phyloP scores from a whole-genome alignment of 2,888 invertebrate species.

The Andrena trimmerana region DNA sequence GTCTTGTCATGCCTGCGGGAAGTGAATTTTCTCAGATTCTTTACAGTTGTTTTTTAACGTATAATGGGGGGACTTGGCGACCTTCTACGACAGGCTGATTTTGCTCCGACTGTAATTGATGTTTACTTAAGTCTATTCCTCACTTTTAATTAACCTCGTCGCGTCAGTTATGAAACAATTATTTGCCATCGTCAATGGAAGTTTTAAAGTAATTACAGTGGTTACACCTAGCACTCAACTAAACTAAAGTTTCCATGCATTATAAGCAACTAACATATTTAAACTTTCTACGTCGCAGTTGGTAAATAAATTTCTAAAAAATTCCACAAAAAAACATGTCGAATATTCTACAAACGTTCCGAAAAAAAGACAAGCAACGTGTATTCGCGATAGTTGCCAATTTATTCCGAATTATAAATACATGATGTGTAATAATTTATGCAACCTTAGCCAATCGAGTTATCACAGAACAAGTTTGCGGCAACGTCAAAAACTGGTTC shows the following conservation, averaged over 20 bases:
- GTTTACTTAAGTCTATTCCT: slow-evolving; percentile 5
- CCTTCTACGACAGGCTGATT: too few species aligned
- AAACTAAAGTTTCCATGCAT: too few species aligned
- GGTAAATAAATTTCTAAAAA: not conserved
- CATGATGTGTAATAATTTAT: slow-evolving; percentile 18
- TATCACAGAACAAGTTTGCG: slow-evolving; percentile 33
- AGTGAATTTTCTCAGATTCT: too few species aligned
- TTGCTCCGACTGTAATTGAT: slow-evolving; percentile 2
- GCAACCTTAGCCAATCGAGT: slow-evolving; percentile 21
- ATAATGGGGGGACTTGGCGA: too few species aligned
- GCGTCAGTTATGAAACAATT: not conserved
- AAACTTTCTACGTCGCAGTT: not conserved
- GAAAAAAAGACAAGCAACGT: not conserved
- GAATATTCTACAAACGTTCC: not conserved
- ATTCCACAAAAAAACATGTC: not conserved
- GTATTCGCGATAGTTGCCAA: not conserved
- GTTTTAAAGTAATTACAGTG: not conserved
- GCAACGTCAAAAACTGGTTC: slow-evolving; percentile 40
- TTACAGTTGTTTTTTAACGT: too few species aligned
- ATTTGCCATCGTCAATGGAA: not conserved
- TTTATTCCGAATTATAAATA: slow-evolving; percentile 15
- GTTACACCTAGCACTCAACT: not conserved
- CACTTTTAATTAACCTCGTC: not conserved
- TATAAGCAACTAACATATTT: too few species aligned
- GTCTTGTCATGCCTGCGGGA: too few species aligned